Evolutionary conservation across 2,113 vertebrate genomes (phyloP), one percentile per base, ranked within the genome.

Genomic region (Cephalopholis sonnerati): DNA sequence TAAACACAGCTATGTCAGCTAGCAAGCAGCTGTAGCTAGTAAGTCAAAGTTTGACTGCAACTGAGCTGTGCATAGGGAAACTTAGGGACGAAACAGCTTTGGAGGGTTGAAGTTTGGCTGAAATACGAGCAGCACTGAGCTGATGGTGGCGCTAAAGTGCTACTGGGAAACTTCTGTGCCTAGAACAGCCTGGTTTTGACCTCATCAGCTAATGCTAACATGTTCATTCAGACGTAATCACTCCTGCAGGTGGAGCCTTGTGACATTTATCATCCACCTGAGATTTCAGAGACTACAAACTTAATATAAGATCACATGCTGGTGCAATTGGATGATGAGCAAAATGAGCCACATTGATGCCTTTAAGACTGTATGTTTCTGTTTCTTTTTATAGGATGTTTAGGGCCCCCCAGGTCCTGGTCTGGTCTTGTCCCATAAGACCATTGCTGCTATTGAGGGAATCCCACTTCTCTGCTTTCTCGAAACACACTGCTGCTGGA

Each of bases 341-440:
- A 57, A 17, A 18, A 25, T 12, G 13, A 18, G 36, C 29, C 22
- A 17, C 3, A 53, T 5, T 70, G 17, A 20, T 74, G 2, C 3
- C 7, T 74, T 62, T 22, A 32, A 3, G 3, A 20, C 17, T 24
- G 0, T 67, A 3, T 44, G n/a, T 74, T 24, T 82, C 0, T 83
- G 0, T 80, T 63, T 69, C 2, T 78, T 36, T 72, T 73, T 22
- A 7, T 18, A 95, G 92, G 84, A 96, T 96, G 95, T 93, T 93
- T 39, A 78, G 93, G 74, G 73, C 67, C 57, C 76, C 84, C 46
- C 88, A 79, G 32, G 74, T 92, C 62, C 73, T 90, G 83, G 36
- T 63, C 1, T 81, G 86, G 69, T 59, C 89, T 27, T 89, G 89
- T 72, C 70, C 86, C 39, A 27, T 58, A 27, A 87, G 92, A 53